These are phyloP conservation scores for Sternotherus odoratus DNA, from an alignment of 2,797 vertebrate species.

Conservation along the genomic window DNA sequence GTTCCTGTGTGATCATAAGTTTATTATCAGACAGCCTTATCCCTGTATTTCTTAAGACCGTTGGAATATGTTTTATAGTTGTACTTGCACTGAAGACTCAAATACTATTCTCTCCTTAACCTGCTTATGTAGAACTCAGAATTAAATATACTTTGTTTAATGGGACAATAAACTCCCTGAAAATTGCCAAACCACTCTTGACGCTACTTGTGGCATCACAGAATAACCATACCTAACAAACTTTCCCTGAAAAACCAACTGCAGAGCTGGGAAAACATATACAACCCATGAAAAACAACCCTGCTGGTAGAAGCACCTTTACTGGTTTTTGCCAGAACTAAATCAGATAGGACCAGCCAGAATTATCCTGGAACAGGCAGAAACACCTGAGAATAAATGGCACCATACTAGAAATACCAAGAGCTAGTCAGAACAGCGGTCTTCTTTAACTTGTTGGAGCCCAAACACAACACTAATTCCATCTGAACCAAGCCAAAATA, in stretches of 20 bases:
- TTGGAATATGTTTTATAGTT: background rate
- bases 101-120: background rate
- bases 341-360: background rate
- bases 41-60: constrained; percentile 29
- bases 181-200: background rate
- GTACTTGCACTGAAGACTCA: constrained; percentile 4
- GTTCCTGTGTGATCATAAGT: background rate
- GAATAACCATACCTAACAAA: background rate
- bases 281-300: background rate
- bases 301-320: background rate
- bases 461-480: background rate
- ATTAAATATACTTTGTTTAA: background rate
- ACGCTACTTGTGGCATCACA: background rate
- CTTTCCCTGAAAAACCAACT: constrained; percentile 1
- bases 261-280: background rate
- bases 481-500: background rate
- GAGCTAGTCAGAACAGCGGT: background rate
- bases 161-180: background rate
- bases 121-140: background rate
- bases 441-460: background rate
- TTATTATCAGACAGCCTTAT: constrained; percentile 69
- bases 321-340: background rate
- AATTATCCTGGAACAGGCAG: background rate
- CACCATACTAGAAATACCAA: background rate
- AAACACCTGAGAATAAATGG: background rate